phyloP scores from a whole-genome alignment of 1,140 invertebrate genomes.

The Oncopeltus fasciatus region DNA sequence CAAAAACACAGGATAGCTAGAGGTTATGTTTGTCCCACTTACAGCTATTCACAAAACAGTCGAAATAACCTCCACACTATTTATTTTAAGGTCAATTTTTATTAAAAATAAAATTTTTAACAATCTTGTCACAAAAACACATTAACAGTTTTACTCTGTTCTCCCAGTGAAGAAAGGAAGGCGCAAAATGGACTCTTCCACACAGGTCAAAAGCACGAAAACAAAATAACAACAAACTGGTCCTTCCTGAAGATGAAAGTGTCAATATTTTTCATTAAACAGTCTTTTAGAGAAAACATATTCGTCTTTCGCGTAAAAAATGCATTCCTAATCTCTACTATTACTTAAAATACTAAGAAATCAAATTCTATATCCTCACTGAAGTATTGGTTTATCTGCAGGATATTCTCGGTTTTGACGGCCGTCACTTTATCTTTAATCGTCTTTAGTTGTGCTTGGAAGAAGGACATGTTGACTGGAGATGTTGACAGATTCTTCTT shows the following conservation, averaged over 20 bases:
- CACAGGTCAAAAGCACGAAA: conserved; percentile 23
- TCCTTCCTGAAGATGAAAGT: conserved; percentile 13
- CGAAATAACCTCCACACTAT: background rate
- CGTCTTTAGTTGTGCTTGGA: background rate
- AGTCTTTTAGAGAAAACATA: background rate
- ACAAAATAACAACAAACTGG: conserved; percentile 24
- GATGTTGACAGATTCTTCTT: background rate
- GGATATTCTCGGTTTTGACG: background rate
- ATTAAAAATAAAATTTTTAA: too few species aligned
- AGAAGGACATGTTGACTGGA: background rate
- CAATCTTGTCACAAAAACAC: too few species aligned
- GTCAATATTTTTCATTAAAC: background rate
- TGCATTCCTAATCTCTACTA: conserved; percentile 7
- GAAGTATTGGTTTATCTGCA: background rate
- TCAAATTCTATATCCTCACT: conserved; percentile 10
- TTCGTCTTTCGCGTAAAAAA: background rate
- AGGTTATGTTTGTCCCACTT: conserved; percentile 2
- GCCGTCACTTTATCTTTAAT: background rate
- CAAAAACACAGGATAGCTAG: conserved; percentile 3
- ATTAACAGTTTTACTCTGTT: too few species aligned
- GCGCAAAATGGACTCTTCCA: conserved; percentile 22
- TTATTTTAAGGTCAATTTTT: too few species aligned
- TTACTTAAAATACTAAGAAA: conserved; percentile 10
- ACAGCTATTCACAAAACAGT: too few species aligned
- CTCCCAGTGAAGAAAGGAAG: background rate